Conservation (phyloP, 2,888 invertebrate genomes). For the Coelopa pilipes region DNA sequence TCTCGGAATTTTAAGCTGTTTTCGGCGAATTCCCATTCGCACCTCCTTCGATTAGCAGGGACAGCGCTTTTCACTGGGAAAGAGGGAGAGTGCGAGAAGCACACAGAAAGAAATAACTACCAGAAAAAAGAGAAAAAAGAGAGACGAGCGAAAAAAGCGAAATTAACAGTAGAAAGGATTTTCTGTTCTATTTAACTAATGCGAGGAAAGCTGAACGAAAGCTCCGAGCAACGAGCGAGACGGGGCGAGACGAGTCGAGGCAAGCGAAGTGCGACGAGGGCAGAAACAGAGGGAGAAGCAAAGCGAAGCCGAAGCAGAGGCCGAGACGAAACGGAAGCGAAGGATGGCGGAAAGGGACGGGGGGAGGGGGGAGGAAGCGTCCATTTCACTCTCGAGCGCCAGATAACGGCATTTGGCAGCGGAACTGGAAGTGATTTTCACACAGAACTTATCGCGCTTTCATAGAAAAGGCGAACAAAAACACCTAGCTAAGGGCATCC, state of each 20-base stretch:
- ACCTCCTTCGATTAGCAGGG: too few species aligned
- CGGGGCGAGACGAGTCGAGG: slow-evolving; percentile 5
- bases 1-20: too few species aligned
- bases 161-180: slow-evolving; percentile 18
- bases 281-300: not conserved
- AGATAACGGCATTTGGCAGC: slow-evolving; percentile 24
- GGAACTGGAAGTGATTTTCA: slow-evolving; percentile 33
- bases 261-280: not conserved
- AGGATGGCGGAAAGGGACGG: not conserved
- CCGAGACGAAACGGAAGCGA: not conserved
- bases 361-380: not conserved
- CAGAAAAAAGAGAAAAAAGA: not conserved
- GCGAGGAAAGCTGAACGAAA: slow-evolving; percentile 19
- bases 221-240: slow-evolving; percentile 1
- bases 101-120: not conserved
- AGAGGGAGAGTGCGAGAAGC: too few species aligned
- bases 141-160: not conserved
- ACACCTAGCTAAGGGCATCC: slow-evolving; percentile 13
- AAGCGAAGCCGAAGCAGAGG: not conserved
- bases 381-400: not conserved
- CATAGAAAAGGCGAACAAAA: too few species aligned
- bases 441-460: slow-evolving; percentile 25
- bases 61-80: too few species aligned
- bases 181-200: slow-evolving; percentile 28
- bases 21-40: too few species aligned